These are phyloP conservation scores for Lasioglossum villosulum DNA, from an alignment of 2,888 invertebrate species.

Conservation along the genomic window DNA sequence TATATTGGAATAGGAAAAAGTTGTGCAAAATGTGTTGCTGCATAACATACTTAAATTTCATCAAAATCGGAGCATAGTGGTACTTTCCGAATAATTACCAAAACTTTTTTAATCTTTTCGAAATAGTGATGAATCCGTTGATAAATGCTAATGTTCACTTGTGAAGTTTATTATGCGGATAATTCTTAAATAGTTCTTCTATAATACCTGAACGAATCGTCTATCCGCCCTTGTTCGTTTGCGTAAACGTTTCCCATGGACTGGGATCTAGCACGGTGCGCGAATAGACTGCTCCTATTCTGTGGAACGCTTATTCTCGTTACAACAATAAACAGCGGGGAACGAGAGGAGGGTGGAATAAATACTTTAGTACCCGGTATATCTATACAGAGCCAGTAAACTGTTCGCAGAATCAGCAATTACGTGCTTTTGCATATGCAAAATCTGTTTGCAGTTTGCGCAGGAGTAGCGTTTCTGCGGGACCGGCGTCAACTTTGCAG, in stretches of 20 bases:
- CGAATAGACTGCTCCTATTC: neutral
- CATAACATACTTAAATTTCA: too few relatives aligned
- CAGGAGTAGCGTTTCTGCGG: conserved; percentile 21
- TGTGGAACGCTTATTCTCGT: conserved; percentile 1
- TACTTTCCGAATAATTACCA: too few relatives aligned
- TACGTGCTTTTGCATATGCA: conserved; percentile 49
- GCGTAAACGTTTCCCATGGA: neutral
- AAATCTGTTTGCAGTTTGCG: conserved; percentile 41
- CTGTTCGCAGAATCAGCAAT: conserved; percentile 44
- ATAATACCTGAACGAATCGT: neutral
- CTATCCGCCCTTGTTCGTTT: neutral
- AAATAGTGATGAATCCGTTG: too few relatives aligned
- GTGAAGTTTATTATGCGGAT: neutral
- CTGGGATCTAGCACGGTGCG: neutral
- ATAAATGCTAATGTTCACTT: neutral
- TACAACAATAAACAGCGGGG: neutral
- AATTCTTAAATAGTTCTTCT: neutral
- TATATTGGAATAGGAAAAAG: too few relatives aligned
- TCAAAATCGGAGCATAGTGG: too few relatives aligned
- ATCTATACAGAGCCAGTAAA: conserved; percentile 26
- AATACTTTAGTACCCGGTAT: conserved; percentile 10
- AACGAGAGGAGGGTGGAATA: conserved; percentile 15
- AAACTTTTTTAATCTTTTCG: too few relatives aligned
- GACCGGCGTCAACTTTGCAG: conserved; percentile 20
- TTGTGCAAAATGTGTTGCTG: too few relatives aligned